Conservation (phyloP, 2,113 vertebrate species). For the Thinocorus orbignyianus region DNA sequence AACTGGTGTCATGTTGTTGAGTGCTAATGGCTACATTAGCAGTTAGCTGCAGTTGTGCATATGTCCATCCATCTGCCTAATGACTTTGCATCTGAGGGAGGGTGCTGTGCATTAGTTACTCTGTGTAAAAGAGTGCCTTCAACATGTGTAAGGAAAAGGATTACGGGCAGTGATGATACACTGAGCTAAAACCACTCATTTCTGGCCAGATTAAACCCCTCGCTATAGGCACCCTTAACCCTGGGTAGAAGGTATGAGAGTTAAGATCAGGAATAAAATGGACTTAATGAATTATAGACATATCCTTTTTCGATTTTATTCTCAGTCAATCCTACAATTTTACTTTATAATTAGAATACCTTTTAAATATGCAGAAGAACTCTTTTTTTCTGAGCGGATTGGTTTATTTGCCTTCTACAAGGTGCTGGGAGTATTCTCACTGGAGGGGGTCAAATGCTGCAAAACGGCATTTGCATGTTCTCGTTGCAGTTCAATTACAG, state of each 20-base stretch:
- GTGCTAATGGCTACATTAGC: slow-evolving; percentile 30
- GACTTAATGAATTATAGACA: background rate
- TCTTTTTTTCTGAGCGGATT: background rate
- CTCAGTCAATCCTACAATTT: background rate
- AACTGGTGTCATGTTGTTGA: background rate
- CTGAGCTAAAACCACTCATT: background rate
- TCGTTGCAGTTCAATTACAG: background rate
- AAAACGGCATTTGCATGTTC: background rate
- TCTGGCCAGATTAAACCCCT: background rate
- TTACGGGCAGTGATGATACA: background rate
- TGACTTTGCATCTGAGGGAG: background rate
- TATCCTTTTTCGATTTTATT: background rate
- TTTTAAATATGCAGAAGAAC: background rate
- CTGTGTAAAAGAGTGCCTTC: background rate
- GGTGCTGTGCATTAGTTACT: background rate
- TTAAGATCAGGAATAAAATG: background rate
- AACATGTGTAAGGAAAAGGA: background rate
- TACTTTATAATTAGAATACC: background rate
- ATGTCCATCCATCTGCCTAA: slow-evolving; percentile 56
- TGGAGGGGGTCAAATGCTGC: background rate
- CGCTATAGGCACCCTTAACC: background rate
- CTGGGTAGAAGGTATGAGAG: background rate
- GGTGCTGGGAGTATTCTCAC: background rate
- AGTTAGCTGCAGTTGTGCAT: background rate
- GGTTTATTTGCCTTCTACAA: background rate